A percentile compares a stretch with the other conserved stretches of the same genome.
These are phyloP conservation scores for Trichoplusia ni DNA, from an alignment of 1,140 invertebrate genomes.

Conservation along the genomic window DNA sequence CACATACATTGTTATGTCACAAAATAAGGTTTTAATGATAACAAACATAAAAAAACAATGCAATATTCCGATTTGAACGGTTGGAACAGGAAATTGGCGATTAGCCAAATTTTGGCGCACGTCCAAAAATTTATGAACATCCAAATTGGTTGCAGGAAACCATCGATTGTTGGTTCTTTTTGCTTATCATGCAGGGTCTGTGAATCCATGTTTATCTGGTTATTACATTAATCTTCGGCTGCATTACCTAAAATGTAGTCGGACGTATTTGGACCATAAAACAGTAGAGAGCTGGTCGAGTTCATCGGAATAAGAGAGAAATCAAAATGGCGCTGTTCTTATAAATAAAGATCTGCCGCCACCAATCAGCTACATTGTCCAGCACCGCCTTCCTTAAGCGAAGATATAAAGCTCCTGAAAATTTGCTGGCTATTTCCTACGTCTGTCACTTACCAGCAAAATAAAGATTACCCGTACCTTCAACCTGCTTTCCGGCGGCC, in stretches of 20 bases:
- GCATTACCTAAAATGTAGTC: background rate
- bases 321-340: too few species aligned
- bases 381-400: too few species aligned
- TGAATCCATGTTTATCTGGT: too few species aligned
- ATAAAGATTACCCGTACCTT: slow-evolving; percentile 82
- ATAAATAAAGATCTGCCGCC: too few species aligned
- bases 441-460: slow-evolving; percentile 14
- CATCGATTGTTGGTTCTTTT: background rate
- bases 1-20: too few species aligned
- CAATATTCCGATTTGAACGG: background rate
- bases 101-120: slow-evolving; percentile 22
- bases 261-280: too few species aligned
- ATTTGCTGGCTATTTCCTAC: background rate
- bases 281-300: too few species aligned
- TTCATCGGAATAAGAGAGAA: too few species aligned
- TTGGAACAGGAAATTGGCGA: slow-evolving; percentile 26
- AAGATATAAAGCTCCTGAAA: background rate
- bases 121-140: slow-evolving; percentile 10
- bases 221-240: background rate
- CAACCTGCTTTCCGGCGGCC: slow-evolving; percentile 91
- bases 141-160: background rate
- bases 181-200: background rate
- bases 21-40: too few species aligned
- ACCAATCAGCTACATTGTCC: too few species aligned
- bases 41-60: slow-evolving; percentile 8